Base-by-base conservation (phyloP, 2,888 invertebrate genomes). In the Tiphia femorata region DNA sequence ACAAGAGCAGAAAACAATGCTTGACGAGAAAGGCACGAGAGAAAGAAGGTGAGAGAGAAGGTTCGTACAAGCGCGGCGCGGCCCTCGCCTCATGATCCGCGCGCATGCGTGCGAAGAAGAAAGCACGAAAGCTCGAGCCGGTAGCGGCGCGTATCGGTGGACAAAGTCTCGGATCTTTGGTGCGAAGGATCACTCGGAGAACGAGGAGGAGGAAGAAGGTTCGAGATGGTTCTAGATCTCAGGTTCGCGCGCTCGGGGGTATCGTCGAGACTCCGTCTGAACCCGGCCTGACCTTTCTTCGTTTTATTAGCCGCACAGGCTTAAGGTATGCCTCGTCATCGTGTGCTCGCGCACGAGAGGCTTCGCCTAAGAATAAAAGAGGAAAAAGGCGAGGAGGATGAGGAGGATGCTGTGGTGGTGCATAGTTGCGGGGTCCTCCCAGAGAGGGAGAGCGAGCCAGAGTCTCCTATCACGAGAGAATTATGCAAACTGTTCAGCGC, bases 231-330 rank as follows among this genome's bases (percentile, higher is more conserved):
- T 58, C 42, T 47, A 59, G 44, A 59, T 64, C 53, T 19, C 37
- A 37, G 21, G n/a, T n/a, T n/a, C 33, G 20, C 21, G 38, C 57
- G 57, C 49, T 33, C 51, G 57, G 25, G 35, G 23, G 48, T 55
- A 43, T 41, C 37, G 42, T 55, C 50, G 35, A 66, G 52, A 69
- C 67, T 64, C 61, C n/a, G 62, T 67, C 66, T 67, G 72, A 73
- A 77, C 76, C 67, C 56, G 58, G 62, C 51, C 63, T 78, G 76
- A 78, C 78, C 78, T 78, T 78, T 78, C 76, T 71, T n/a, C 49
- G 65, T 78, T 78, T 78, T 77, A 78, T 78, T 76, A 72, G 62
- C 76, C 70, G 65, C 60, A 64, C 69, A 63, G 58, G 49, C 58
- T 67, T 47, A 62, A n/a, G 69, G 64, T 62, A 72, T 72, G 73